Evolutionary conservation across 30 jellyfish, hydroid and myxozoan species (phyloP), one percentile per base, ranked within the genome.

Genomic region (Hydractinia symbiolongicarpus): DNA sequence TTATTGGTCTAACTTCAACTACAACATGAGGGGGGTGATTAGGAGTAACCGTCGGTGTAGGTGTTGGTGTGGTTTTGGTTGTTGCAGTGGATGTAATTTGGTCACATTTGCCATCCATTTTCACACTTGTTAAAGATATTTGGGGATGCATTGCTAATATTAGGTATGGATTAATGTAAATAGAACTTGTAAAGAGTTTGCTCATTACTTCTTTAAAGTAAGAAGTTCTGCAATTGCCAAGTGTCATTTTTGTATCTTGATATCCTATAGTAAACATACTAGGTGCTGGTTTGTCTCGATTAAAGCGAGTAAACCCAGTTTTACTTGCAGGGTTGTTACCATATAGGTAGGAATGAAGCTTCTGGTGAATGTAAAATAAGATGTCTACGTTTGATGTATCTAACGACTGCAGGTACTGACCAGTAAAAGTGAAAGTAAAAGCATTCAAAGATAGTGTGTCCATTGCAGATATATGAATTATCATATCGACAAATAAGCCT

Each of bases 401-500:
- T 6, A 13, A 6, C 7, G 74, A 64, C 19, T 64, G 40, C 9
- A 64, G 17, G 19, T 44, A 64, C 16, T 64, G 9, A 7, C 74
- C 74, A n/a, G 74, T 6, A 6, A 64, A n/a, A 44, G 40, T 51
- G 19, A 64, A n/a, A 7, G 19, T 64, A 7, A 64, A 64, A n/a
- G 74, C 74, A 64, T 4, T 13, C 52, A 7, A 0, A 7, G 19
- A 1, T 13, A 64, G 40, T 13, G 19, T 51, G 40, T 64, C 4
- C 17, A 1, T n/a, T 13, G 52, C 6, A 64, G 40, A 8, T 7
- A 64, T 44, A 64, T 7, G 19, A 13, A 64, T 8, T 51, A n/a
- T 44, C 74, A 64, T 64, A 13, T 64, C 74, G 1, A 64, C 74
- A 64, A n/a, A 13, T 7, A n/a, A 64, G 74, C 74, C 74, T 64